Evolutionary conservation across 2,797 vertebrate genomes (phyloP).

Genomic region (Sus cebifrons): DNA sequence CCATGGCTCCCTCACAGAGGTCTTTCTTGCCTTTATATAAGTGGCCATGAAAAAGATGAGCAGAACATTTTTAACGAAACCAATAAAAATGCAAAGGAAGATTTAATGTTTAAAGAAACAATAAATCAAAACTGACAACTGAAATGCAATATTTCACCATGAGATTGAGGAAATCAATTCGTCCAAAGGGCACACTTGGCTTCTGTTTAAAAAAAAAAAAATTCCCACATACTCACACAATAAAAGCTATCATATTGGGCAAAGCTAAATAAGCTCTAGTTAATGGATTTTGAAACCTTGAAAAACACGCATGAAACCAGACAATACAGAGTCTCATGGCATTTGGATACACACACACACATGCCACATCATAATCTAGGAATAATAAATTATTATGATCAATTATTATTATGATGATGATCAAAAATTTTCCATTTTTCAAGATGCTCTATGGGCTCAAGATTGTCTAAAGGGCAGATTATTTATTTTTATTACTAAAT

Average conservation of each 20-base stretch:
- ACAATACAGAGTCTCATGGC: conserved; percentile 41
- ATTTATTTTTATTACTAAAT: conserved; percentile 58
- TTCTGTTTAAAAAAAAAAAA: conserved; percentile 83
- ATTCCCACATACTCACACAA: conserved; percentile 65
- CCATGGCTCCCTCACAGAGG: conserved; percentile 51
- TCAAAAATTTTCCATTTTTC: neutral
- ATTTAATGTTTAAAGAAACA: conserved; percentile 92
- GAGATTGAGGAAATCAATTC: conserved; percentile 92
- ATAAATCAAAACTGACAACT: conserved; percentile 92
- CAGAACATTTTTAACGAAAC: conserved; percentile 92
- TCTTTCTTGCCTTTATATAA: conserved; percentile 81
- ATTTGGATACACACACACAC: neutral
- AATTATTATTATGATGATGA: neutral
- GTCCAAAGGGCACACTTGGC: conserved; percentile 89
- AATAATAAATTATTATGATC: conserved; percentile 29
- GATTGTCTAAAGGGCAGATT: conserved; percentile 39
- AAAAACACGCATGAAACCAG: conserved; percentile 33
- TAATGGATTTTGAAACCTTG: conserved; percentile 52
- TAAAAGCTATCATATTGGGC: conserved; percentile 79
- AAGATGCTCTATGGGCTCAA: conserved; percentile 17
- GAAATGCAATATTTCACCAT: conserved; percentile 91
- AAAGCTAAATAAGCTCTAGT: conserved; percentile 78
- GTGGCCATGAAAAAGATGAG: conserved; percentile 89
- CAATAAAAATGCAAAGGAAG: conserved; percentile 92
- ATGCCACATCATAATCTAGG: neutral